Evolutionary conservation across 2,797 vertebrate species (phyloP).

Genomic region (Siniperca obscura): DNA sequence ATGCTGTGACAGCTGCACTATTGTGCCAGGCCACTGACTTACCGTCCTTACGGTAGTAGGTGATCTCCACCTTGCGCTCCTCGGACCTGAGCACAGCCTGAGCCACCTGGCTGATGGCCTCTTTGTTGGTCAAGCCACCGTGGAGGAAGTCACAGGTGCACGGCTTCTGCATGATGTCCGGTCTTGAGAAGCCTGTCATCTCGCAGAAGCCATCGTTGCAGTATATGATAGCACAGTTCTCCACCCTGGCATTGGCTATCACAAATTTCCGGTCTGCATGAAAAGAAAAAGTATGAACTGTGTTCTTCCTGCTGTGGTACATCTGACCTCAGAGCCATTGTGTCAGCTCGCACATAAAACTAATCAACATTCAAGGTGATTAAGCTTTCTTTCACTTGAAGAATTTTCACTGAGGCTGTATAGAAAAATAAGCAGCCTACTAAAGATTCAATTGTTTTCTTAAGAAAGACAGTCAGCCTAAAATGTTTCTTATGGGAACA

Average conservation of each 20-base stretch:
- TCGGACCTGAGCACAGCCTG: constrained; percentile 95
- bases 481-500: neutral
- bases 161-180: constrained; percentile 98
- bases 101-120: constrained; percentile 92
- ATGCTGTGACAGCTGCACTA: constrained; percentile 17
- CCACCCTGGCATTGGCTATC: constrained; percentile 97
- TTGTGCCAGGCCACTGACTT: constrained; percentile 76
- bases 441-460: neutral
- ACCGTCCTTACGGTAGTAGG: constrained; percentile 98
- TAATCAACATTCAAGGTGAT: constrained; percentile 15
- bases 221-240: constrained; percentile 99
- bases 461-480: neutral
- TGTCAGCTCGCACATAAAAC: constrained; percentile 2
- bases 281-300: constrained; percentile 19
- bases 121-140: constrained; percentile 92
- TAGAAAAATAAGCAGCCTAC: neutral
- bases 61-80: constrained; percentile 97
- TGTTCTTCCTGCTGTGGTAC: constrained; percentile 4
- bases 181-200: constrained; percentile 98
- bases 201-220: constrained; percentile 99
- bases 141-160: constrained; percentile 99
- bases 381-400: neutral
- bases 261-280: constrained; percentile 97
- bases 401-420: neutral
- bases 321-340: constrained; percentile 31